These are phyloP conservation scores for Alces alces DNA, from an alignment of 2,113 vertebrate genomes.

Conservation along the genomic window DNA sequence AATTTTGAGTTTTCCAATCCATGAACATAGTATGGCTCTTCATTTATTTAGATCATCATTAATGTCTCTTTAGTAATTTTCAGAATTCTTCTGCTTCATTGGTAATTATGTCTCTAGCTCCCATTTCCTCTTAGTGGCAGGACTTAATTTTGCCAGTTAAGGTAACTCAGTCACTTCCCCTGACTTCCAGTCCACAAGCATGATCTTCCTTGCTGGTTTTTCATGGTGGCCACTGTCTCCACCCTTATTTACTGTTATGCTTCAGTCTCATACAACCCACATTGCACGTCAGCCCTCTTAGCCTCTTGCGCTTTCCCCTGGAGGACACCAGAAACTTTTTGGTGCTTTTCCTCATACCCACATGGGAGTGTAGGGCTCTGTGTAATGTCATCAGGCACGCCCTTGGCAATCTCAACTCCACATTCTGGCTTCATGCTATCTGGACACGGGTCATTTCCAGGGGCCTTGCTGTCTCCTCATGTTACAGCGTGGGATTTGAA, in stretches of 20 bases:
- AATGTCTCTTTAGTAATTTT: not conserved
- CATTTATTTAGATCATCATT: not conserved
- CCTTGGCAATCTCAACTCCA: not conserved
- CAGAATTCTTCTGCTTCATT: not conserved
- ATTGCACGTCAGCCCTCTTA: not conserved
- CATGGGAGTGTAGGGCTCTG: rapidly evolving
- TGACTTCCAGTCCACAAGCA: not conserved
- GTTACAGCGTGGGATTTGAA: not conserved
- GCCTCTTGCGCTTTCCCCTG: not conserved
- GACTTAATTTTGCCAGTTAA: not conserved
- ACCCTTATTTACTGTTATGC: not conserved
- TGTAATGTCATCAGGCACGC: not conserved
- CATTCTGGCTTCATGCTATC: not conserved
- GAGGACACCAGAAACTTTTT: not conserved
- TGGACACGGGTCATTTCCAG: not conserved
- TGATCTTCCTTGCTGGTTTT: not conserved
- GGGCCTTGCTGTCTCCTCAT: not conserved
- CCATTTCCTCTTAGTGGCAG: not conserved
- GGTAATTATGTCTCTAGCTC: not conserved
- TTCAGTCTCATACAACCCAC: not conserved
- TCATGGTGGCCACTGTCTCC: not conserved
- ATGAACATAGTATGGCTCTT: too few species aligned
- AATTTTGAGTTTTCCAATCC: not conserved
- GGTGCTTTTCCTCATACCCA: not conserved
- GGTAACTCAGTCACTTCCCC: not conserved